Evolutionary conservation across 2,797 vertebrate species (phyloP).

Genomic region (Argya squamiceps): DNA sequence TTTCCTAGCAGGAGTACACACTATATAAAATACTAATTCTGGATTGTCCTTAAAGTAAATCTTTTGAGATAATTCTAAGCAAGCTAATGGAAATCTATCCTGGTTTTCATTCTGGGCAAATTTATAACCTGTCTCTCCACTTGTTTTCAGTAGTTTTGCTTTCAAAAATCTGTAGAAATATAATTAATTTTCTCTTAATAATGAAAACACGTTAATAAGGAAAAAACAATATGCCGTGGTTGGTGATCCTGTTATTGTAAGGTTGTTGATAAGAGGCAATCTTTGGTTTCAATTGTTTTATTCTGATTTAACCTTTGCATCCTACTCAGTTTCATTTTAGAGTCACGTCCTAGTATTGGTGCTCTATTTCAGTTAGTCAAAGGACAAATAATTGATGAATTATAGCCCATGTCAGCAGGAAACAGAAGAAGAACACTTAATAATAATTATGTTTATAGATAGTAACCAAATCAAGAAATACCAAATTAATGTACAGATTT

Average conservation of each 20-base stretch:
- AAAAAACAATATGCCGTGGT: not conserved
- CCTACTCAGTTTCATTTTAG: not conserved
- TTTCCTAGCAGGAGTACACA: accelerated
- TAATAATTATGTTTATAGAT: accelerated
- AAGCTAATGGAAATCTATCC: not conserved
- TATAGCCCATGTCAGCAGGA: not conserved
- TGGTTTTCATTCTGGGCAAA: not conserved
- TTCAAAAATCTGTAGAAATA: not conserved
- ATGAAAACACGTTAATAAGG: too few species aligned
- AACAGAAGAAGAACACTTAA: not conserved
- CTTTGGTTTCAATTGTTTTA: not conserved
- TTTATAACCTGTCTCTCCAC: not conserved
- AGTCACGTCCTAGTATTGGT: not conserved
- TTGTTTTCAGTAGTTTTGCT: not conserved
- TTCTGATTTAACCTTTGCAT: not conserved
- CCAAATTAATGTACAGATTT: not conserved
- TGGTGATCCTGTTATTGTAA: not conserved
- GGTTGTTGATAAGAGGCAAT: not conserved
- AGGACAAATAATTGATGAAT: not conserved
- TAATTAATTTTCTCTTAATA: not conserved
- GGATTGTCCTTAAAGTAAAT: not conserved
- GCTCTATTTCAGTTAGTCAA: not conserved
- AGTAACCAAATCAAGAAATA: not conserved
- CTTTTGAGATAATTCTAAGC: not conserved
- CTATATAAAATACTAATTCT: not conserved